phyloP scores from a whole-genome alignment of 2,797 vertebrate genomes.

The Cossypha heuglini region DNA sequence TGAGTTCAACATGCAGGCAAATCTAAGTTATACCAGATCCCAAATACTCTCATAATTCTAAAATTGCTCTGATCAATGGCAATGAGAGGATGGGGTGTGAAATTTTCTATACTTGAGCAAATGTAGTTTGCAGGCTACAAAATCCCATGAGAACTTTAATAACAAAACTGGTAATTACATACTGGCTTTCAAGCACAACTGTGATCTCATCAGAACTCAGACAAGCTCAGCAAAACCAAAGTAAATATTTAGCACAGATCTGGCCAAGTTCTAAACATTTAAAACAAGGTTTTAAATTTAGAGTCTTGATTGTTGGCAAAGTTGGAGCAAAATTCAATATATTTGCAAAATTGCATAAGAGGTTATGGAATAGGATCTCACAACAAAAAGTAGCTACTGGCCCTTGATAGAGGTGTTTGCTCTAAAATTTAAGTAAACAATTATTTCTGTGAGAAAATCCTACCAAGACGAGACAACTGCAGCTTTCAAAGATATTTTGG shows the following conservation, averaged over 20 bases:
- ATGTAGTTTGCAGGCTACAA: background rate
- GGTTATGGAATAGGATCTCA: background rate
- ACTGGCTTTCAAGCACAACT: background rate
- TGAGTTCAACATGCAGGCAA: background rate
- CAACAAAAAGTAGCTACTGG: background rate
- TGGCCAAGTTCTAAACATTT: background rate
- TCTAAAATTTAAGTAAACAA: background rate
- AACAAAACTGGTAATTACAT: background rate
- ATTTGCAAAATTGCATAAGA: background rate
- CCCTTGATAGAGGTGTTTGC: background rate
- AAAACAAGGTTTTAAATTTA: background rate
- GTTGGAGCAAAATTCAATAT: background rate
- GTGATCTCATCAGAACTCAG: background rate
- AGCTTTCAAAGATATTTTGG: background rate
- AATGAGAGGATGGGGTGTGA: background rate
- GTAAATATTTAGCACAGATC: background rate
- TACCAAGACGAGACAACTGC: background rate
- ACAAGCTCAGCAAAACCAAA: background rate
- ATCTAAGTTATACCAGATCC: background rate
- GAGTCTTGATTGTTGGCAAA: background rate
- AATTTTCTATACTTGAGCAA: background rate
- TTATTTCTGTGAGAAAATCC: background rate
- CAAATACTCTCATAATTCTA: background rate
- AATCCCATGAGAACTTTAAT: background rate
- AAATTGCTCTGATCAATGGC: background rate